Evolutionary conservation across 2,113 vertebrate genomes (phyloP).

Genomic region (Podarcis cretensis): DNA sequence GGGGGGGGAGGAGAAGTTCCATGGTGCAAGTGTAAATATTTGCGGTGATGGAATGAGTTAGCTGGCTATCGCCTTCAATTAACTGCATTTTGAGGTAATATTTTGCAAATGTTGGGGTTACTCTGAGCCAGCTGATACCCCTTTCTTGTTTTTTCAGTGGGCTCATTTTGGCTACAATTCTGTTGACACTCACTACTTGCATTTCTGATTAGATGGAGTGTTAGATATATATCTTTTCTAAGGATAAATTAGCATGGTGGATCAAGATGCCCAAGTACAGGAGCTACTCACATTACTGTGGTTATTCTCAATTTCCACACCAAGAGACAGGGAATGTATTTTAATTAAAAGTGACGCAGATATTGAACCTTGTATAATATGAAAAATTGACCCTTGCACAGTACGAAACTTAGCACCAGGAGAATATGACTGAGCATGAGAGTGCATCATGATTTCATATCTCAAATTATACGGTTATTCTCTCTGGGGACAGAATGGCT

Average conservation of each 20-base stretch:
- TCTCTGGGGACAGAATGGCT: background rate
- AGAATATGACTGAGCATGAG: background rate
- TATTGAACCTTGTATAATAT: slow-evolving; percentile 17
- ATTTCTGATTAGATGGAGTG: background rate
- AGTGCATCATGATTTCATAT: slow-evolving; percentile 12
- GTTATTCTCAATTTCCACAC: slow-evolving; percentile 15
- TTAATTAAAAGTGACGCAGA: slow-evolving; percentile 31
- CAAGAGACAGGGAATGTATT: background rate
- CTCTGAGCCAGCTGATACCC: background rate
- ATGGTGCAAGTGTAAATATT: no score
- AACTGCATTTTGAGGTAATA: no score
- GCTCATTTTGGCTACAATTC: background rate
- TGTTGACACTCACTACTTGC: background rate
- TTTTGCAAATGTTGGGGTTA: background rate
- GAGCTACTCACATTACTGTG: slow-evolving; percentile 14
- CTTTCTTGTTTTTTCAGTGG: background rate
- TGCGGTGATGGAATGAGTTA: no score
- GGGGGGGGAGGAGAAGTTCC: no score
- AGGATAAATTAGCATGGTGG: background rate
- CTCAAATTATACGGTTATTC: background rate
- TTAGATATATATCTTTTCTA: slow-evolving; percentile 10
- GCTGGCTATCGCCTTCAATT: no score
- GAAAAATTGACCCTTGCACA: no score
- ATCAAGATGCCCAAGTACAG: slow-evolving; percentile 28
- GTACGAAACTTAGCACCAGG: background rate